Conservation (phyloP, 2,888 invertebrate genomes). For the Stramonita haemastoma region DNA sequence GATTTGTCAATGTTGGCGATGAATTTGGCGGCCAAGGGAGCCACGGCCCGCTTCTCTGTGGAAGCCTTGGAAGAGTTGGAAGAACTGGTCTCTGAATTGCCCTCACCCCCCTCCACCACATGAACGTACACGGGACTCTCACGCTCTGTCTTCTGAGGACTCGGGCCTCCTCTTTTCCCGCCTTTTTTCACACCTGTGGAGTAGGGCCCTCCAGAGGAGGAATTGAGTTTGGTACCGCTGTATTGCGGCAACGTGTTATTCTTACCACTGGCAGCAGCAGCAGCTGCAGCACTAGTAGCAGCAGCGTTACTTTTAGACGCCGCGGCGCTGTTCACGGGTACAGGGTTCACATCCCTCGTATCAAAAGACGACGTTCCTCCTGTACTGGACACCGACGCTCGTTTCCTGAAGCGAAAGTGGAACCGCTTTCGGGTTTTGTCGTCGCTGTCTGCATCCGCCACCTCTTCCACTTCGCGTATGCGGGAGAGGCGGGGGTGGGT, state of each 20-base stretch:
- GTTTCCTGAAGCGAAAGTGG: constrained; percentile 29
- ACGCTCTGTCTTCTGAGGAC: neutral
- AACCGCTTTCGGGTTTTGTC: neutral
- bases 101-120: constrained; percentile 21
- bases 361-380: neutral
- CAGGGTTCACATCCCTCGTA: constrained; percentile 28
- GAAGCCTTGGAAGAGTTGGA: neutral
- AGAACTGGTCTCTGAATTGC: neutral
- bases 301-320: neutral
- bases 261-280: neutral
- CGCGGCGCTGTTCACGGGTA: neutral
- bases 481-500: constrained; percentile 41
- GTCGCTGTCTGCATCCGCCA: constrained; percentile 16
- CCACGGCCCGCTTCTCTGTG: neutral
- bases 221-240: neutral
- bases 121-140: constrained; percentile 27
- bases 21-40: constrained; percentile 24
- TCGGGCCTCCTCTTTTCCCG: neutral
- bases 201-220: neutral
- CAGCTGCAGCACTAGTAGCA: too few relatives aligned
- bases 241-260: neutral
- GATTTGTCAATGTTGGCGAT: constrained; percentile 24
- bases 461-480: constrained; percentile 48
- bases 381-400: constrained; percentile 23
- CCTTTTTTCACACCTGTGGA: constrained; percentile 11